Base-by-base conservation (phyloP, 2,797 vertebrate genomes). In the Aphelocoma californica region DNA sequence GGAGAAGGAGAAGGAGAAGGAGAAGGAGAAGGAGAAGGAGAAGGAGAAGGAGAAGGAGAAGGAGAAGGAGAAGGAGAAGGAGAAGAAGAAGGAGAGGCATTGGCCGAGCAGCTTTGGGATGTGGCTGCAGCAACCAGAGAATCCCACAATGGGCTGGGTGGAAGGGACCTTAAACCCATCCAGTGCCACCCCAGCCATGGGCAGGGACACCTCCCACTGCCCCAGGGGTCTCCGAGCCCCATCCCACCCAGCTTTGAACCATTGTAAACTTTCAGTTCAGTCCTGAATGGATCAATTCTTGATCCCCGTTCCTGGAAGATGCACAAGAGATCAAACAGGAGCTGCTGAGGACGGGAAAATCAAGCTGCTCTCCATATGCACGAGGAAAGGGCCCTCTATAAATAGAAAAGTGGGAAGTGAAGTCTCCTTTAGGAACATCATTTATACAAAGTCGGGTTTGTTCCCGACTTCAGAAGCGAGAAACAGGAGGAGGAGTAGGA, bases 281-380 rank as follows among this genome's bases (percentile, higher is more conserved):
- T 6, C 65, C 6, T 24, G 54, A 47, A 47, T 0, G 5, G 82
- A 71, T 86, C 79, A 74, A 18, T 81, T 24, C 36, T 9, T 19
- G 54, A 69, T 73, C 47, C 56, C 4, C 0, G 0, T 8, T 87
- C 81, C 86, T 8, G 61, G 91, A 44, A 40, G 78, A 89, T 4
- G 54, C 81, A 69, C 54, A 9, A 15, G 36, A 93, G 91, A 95
- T 95, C 92, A 92, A 90, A 89, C 78, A 58, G 91, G 66, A 92
- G 91, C 88, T 93, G 83, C 74, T 36, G 58, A 47, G 72, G 77
- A 67, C 13, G 73, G 77, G 77, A 32, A 75, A 47, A 24, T 9
- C 42, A 96, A 96, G 95, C 95, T 96, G 96, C 84, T 85, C 47
- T 70, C 95, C 96, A 96, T 54, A 95, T 96, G 96, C 78, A 86